Base-by-base conservation (phyloP, 2,113 vertebrate genomes). In the Pseudopipra pipra region DNA sequence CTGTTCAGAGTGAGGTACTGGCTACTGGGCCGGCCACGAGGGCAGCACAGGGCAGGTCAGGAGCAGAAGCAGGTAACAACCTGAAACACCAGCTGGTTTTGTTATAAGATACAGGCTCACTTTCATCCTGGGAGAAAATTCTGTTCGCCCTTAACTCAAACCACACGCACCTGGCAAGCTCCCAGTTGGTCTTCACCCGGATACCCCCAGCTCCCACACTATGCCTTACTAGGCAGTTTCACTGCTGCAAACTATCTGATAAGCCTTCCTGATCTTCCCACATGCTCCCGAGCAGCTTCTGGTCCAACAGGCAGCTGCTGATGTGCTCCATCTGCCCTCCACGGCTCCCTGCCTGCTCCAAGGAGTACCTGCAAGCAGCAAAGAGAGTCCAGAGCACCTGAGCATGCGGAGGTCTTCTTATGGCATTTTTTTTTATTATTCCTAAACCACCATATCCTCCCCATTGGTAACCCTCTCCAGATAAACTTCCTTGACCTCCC, bases 261-360 rank as follows among this genome's bases (percentile, higher is more conserved):
- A 94, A 97, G 85, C 59, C 23, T 94, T 89, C 92, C 95, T 87
- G 76, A 90, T 94, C 93, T 94, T 97, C 93, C 96, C 88, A 94
- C 93, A 46, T 79, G 73, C 61, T 89, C 55, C 89, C 0, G 2
- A n/a, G 2, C 65, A 71, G 82, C 79, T 93, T 63, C 95, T 94
- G 90, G 88, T 89, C 83, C 3, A 0, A 86, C 85, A 95, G 44
- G 80, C 79, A 70, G 85, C 65, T 89, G 82, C 27, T 2, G 3
- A 30, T 89, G 85, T 27, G 63, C 59, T 95, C 82, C 51, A 12
- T 88, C 72, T 86, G 72, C 72, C 31, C 47, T 95, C 55, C 31
- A 3, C 6, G 2, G 51, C 55, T 93, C 33, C 59, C 30, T 67
- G 59, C 47, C 78, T 84, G 67, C 63, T 67, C 61, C 56, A 63